Percentiles rank a stretch among this genome's conserved stretches.
Evolutionary conservation across 2,113 vertebrate genomes (phyloP).

Genomic region (Lathamus discolor): DNA sequence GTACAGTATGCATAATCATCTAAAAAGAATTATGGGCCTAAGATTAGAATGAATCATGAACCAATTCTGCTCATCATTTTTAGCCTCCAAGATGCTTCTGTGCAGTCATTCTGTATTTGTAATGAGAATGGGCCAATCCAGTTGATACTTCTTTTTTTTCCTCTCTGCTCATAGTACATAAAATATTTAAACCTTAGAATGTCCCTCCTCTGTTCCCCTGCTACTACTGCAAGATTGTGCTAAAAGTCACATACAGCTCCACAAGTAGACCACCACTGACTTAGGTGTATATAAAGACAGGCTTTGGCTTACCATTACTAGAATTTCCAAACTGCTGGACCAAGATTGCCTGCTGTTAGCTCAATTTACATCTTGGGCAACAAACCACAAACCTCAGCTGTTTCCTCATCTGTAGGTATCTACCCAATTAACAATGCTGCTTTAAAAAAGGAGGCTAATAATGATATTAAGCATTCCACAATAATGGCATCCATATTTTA

Average conservation of each 20-base stretch:
- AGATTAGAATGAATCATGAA: neutral
- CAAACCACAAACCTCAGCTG: neutral
- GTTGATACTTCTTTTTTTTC: neutral
- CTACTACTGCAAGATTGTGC: neutral
- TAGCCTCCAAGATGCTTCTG: neutral
- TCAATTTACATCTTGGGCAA: neutral
- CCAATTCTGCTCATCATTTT: neutral
- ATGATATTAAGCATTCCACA: neutral
- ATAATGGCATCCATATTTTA: neutral
- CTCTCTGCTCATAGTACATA: neutral
- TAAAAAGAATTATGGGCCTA: neutral
- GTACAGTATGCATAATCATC: neutral
- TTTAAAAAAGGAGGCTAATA: neutral
- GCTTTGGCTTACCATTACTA: neutral
- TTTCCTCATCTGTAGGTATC: neutral
- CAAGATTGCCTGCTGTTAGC: neutral
- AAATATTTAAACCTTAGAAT: neutral
- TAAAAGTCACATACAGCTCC: neutral
- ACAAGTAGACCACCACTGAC: neutral
- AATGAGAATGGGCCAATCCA: neutral
- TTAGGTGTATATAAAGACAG: neutral
- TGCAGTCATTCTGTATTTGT: neutral
- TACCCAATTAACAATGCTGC: fast-evolving
- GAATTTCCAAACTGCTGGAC: neutral
- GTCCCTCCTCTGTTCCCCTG: neutral